These are phyloP conservation scores for Lepidocyrtoides sp. DNA, from an alignment of 2,888 invertebrate genomes.

Conservation along the genomic window DNA sequence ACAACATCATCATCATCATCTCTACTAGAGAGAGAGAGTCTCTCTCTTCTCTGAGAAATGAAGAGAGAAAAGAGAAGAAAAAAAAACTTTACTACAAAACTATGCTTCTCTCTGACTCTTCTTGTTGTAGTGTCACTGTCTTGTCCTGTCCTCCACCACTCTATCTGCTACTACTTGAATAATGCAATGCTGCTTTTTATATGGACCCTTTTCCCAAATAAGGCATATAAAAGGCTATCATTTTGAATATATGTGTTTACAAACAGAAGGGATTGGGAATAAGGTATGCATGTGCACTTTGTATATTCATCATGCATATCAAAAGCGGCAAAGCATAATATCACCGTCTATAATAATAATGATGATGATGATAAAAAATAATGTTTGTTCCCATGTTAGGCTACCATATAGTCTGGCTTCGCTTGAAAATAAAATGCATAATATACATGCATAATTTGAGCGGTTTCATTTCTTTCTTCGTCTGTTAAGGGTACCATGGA, in stretches of 20 bases:
- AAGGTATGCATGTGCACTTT: not conserved
- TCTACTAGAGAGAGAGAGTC: constrained; percentile 34
- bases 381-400: constrained; percentile 12
- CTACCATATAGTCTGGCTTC: not conserved
- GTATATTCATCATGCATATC: too few relatives aligned
- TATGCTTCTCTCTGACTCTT: constrained; percentile 27
- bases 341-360: too few relatives aligned
- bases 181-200: not conserved
- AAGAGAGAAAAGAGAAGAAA: constrained; percentile 12
- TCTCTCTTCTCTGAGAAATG: constrained; percentile 23
- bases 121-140: constrained; percentile 53
- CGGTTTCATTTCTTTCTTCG: not conserved
- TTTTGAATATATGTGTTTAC: not conserved
- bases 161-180: not conserved
- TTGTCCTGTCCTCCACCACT: constrained; percentile 29
- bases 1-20: constrained; percentile 58
- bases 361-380: constrained; percentile 17
- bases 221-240: not conserved
- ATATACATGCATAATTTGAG: constrained; percentile 25
- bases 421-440: not conserved
- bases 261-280: not conserved
- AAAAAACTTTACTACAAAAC: constrained; percentile 65
- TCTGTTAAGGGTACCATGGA: constrained; percentile 20
- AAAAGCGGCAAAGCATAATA: too few relatives aligned
- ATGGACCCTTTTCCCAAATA: not conserved